A percentile compares a stretch with the other conserved stretches of the same genome.
phyloP scores from a whole-genome alignment of 2,797 vertebrate genomes.

The Erethizon dorsatum region DNA sequence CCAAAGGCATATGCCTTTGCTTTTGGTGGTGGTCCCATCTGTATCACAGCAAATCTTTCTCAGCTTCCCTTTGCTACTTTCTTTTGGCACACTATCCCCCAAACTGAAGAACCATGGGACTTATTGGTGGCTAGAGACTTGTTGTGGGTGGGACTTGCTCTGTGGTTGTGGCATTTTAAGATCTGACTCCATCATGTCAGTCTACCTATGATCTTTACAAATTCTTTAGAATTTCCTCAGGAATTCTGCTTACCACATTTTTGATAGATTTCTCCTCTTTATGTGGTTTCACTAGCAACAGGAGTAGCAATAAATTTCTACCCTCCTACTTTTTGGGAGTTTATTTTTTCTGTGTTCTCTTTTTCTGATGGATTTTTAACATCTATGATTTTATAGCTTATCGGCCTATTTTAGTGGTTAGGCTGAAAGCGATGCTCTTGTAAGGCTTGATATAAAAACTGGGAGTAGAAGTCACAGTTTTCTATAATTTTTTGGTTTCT shows the following conservation, averaged over 20 bases:
- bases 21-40: background rate
- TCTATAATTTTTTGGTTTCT: conserved; percentile 39
- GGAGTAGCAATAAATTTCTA: background rate
- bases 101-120: background rate
- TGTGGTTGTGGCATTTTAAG: background rate
- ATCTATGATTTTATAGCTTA: background rate
- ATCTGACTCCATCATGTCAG: background rate
- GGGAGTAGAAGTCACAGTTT: conserved; percentile 1
- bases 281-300: background rate
- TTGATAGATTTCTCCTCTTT: background rate
- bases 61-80: background rate
- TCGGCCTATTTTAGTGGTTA: background rate
- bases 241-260: background rate
- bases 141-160: background rate
- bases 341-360: conserved; percentile 26
- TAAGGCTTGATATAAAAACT: conserved; percentile 8
- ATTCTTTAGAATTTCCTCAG: background rate
- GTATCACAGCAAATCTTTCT: background rate
- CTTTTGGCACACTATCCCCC: background rate
- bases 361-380: background rate
- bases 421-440: background rate
- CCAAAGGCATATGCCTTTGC: background rate
- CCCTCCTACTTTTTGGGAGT: background rate
- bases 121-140: background rate
- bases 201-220: background rate